Base-by-base conservation (phyloP, 2,888 invertebrate genomes). In the Ectemnius continuus region DNA sequence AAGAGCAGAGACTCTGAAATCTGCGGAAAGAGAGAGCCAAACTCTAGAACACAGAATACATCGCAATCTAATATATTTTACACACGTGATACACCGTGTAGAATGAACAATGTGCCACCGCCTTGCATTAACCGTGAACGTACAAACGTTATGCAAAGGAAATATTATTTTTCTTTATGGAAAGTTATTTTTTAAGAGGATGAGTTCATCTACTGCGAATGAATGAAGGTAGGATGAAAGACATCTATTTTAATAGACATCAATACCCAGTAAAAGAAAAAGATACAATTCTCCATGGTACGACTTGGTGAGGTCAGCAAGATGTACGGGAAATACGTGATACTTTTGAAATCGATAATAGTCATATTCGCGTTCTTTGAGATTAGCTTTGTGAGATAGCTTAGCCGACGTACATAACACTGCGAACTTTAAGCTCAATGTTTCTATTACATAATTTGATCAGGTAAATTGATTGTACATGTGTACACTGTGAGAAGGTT, bases 41-140 rank as follows among this genome's bases (percentile, higher is more conserved):
- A 56, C 58, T 36, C 48, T 59, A 52, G 57, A 28, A 45, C 48
- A 66, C 16, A 16, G 46, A 48, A 67, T 72, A 59, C 52, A 61
- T 26, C 52, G 56, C 78, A 65, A 75, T 71, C 73, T 80, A 80
- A 77, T 84, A 84, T 82, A 84, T 86, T 85, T 84, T 79, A 82
- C 80, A 82, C 83, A 83, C 82, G 75, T 84, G 83, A 81, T 83
- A 82, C 76, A 68, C 73, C 76, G 76, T 79, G 72, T 80, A 76
- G 73, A 66, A 80, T 77, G 77, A 82, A 80, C 78, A 76, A 78
- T 85, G 80, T 82, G 81, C 81, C 83, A 85, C 84, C 85, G 87
- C 87, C 87, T 87, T 87, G 85, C 81, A 83, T 83, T 84, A 36
- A 86, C 77, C 77, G 81, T 81, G 80, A 80, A 85, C 84, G 87